Base-by-base conservation (phyloP, 2,888 invertebrate species). In the Spialia ferax region DNA sequence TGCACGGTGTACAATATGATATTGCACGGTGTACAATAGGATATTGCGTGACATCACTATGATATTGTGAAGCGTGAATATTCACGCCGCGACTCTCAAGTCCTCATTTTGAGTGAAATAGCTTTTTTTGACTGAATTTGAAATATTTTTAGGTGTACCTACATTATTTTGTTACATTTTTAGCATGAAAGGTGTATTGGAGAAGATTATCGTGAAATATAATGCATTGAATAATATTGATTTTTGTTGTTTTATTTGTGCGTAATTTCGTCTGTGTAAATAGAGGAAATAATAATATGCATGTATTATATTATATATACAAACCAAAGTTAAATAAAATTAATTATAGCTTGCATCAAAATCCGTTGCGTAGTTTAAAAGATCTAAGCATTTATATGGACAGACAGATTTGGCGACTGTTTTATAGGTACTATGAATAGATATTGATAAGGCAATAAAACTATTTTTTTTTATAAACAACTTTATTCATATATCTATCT, bases 401-500 rank as follows among this genome's bases (percentile, higher is more conserved):
- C n/a, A n/a, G n/a, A n/a, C n/a, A n/a, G n/a, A n/a, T n/a, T n/a
- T n/a, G n/a, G n/a, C n/a, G n/a, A n/a, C n/a, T n/a, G n/a, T n/a
- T n/a, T n/a, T n/a, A n/a, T n/a, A n/a, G n/a, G n/a, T n/a, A n/a
- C n/a, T n/a, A n/a, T n/a, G n/a, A n/a, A n/a, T n/a, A n/a, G n/a
- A n/a, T n/a, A n/a, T n/a, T n/a, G n/a, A n/a, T n/a, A n/a, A n/a
- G n/a, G n/a, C 8, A 32, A 32, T 15, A 26, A 45, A 26, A 60
- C 10, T 22, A 42, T 5, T 48, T 2, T 57, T 20, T 6, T 15
- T 63, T 54, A 8, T n/a, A 42, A 42, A 29, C 29, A 52, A 42
- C 26, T 63, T 55, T 63, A 63, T 63, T 63, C 38, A 15, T 18
- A 42, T 22, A 50, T 22, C 50, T 50, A 63, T n/a, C n/a, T n/a